Conservation (phyloP, 2,888 invertebrate genomes). For the Formica aserva region DNA sequence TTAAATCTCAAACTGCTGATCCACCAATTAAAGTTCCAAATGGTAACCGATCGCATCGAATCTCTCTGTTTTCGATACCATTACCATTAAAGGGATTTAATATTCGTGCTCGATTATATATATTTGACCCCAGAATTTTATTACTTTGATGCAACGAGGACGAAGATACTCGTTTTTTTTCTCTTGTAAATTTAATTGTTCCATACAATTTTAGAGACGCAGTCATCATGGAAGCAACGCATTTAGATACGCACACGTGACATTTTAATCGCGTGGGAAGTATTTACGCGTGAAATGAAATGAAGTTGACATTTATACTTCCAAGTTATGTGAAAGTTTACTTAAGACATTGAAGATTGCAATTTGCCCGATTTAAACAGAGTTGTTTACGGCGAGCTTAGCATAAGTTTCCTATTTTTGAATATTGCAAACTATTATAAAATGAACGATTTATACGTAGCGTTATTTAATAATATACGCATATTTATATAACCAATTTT, state of each 20-base stretch:
- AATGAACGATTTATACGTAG: not conserved
- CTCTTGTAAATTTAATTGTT: not conserved
- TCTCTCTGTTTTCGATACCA: not conserved
- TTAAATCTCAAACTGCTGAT: conserved; percentile 59
- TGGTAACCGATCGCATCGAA: conserved; percentile 23
- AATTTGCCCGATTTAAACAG: not conserved
- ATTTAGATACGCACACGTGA: not conserved
- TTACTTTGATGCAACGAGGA: not conserved
- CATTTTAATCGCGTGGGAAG: not conserved
- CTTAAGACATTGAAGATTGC: not conserved
- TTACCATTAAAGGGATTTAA: not conserved
- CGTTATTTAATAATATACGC: not conserved
- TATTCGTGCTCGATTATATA: not conserved
- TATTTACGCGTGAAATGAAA: conserved; percentile 6
- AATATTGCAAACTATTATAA: conserved; percentile 4
- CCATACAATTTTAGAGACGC: not conserved
- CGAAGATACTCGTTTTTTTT: not conserved
- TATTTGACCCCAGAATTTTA: not conserved
- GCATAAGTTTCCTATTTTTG: not conserved
- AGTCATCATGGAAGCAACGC: not conserved
- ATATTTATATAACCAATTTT: conserved; percentile 1
- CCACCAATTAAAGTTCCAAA: conserved; percentile 68
- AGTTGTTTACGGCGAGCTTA: not conserved
- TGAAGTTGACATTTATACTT: conserved; percentile 10
- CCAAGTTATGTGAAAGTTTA: not conserved